Base-by-base conservation (phyloP, 1,140 invertebrate species). In the Solenopsis fugax region DNA sequence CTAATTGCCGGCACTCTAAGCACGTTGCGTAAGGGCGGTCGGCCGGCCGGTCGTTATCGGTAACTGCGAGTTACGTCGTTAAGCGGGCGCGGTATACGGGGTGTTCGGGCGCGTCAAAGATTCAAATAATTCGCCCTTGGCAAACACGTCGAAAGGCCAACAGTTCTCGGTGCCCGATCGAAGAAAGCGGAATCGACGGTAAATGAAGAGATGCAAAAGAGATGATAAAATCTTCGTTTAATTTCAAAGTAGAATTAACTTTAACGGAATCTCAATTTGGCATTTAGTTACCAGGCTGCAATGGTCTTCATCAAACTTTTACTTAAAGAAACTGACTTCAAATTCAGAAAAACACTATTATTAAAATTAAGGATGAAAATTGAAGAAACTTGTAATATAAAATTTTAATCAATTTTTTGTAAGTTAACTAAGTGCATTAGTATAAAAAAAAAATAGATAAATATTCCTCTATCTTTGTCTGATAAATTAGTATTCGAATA, bases 61-160 rank as follows among this genome's bases (percentile, higher is more conserved):
- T 52, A 90, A 93, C 88, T 91, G 91, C 91, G 91, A 93, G 91
- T 93, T 93, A 91, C 89, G 89, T 93, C 90, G 91, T 93, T 92
- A 90, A 91, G 89, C 48, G 37, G 48, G 64, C 60, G 73, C 37
- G 48, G 0, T 82, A 48, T 73, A 82, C 54, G 50, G 24, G 69
- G 13, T 50, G 65, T 48, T 69, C 56, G 10, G 78, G 5, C 60
- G 41, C 18, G 75, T 34, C 50, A n/a, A 45, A 29, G 37, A 77
- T 41, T 69, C 50, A 5, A 80, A 77, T 34, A 67, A 80, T 56
- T 60, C 37, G 50, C 29, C 60, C 67, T 73, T 73, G 52, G 21
- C 54, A 34, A 45, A 82, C 18, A 48, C 80, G 67, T 48, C 67
- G 41, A 58, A 72, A 73, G 67, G 37, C 58, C 78, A n/a, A 72